Evolutionary conservation across 2,888 invertebrate genomes (phyloP).

Genomic region (Macropis europaea): DNA sequence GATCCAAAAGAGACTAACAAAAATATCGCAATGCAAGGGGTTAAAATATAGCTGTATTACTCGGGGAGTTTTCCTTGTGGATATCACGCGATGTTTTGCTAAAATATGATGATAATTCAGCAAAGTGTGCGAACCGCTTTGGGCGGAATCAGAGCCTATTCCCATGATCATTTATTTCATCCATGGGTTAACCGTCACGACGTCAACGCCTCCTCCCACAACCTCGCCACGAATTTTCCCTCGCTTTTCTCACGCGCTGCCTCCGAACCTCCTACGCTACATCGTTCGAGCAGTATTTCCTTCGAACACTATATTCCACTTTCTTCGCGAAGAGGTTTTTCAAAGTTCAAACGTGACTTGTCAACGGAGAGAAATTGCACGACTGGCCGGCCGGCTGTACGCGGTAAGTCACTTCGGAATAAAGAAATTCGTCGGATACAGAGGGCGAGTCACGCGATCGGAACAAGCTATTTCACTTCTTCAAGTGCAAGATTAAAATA

Average conservation of each 20-base stretch:
- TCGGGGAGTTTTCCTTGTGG: no score
- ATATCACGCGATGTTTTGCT: background rate
- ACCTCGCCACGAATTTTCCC: background rate
- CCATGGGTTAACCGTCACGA: slow-evolving; percentile 4
- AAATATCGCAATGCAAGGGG: no score
- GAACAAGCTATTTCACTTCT: no score
- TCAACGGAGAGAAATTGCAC: slow-evolving; percentile 2
- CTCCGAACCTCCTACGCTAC: background rate
- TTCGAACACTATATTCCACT: slow-evolving; percentile 7
- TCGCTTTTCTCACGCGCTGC: background rate
- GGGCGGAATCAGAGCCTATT: background rate
- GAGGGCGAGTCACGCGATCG: background rate
- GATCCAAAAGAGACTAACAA: background rate
- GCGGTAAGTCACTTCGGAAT: background rate
- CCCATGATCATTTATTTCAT: slow-evolving; percentile 17
- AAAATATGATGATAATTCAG: slow-evolving; percentile 1
- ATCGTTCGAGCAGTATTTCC: background rate
- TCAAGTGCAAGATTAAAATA: no score
- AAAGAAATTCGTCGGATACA: background rate
- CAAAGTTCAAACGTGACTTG: slow-evolving; percentile 20
- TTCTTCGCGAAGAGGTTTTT: background rate
- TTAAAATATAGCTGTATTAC: no score
- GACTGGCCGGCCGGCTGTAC: background rate
- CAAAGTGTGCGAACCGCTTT: slow-evolving; percentile 10
- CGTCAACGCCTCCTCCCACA: background rate